phyloP scores from a whole-genome alignment of 2,888 invertebrate species.

The Hyles lineata region DNA sequence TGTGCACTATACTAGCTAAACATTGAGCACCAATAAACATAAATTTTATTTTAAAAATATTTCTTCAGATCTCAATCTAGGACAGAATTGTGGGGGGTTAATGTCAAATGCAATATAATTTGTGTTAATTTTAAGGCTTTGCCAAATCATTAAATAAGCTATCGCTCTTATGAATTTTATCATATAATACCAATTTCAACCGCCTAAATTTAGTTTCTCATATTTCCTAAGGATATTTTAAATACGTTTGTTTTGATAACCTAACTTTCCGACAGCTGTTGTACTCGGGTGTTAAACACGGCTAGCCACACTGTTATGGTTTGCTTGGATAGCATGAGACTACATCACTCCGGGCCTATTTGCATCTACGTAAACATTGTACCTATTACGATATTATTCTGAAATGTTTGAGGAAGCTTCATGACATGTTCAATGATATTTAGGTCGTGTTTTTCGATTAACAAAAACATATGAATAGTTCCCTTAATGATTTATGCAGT shows the following conservation, averaged over 20 bases:
- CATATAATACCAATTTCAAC: constrained; percentile 19
- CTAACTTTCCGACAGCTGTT: background rate
- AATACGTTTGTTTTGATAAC: background rate
- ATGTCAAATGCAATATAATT: constrained; percentile 14
- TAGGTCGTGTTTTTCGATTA: background rate
- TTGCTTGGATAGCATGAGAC: constrained; percentile 10
- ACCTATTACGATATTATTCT: constrained; percentile 8
- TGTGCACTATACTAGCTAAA: constrained; percentile 45
- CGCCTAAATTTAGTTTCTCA: constrained; percentile 17
- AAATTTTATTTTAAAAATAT: constrained; percentile 22
- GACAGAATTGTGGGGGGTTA: background rate
- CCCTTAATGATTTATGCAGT: background rate
- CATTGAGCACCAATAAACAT: constrained; percentile 53
- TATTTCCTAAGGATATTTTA: constrained; percentile 26
- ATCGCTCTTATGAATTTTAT: background rate
- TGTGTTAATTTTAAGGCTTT: constrained; percentile 20
- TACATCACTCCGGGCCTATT: constrained; percentile 38
- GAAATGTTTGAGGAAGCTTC: constrained; percentile 16
- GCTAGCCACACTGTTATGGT: too few relatives aligned
- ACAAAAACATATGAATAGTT: background rate
- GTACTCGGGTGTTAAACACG: background rate
- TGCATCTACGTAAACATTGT: constrained; percentile 36
- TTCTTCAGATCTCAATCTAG: constrained; percentile 17
- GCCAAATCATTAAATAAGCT: constrained; percentile 13
- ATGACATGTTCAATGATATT: background rate